A percentile compares a stretch with the other conserved stretches of the same genome.
Conservation (phyloP, 2,888 invertebrate genomes). For the Plagodis dolabraria region DNA sequence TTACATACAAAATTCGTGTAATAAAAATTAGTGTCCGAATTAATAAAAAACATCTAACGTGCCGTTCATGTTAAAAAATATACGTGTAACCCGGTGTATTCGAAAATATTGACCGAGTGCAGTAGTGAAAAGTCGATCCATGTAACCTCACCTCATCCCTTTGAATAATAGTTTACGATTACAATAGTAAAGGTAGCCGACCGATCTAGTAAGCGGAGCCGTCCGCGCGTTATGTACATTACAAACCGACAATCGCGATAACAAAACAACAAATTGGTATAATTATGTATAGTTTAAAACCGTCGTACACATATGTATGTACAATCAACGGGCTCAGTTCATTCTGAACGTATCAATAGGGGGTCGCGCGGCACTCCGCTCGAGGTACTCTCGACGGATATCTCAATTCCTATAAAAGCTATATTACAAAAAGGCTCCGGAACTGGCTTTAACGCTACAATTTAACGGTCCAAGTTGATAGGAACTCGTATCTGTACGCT, state of each 20-base stretch:
- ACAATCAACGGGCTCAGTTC: slow-evolving; percentile 71
- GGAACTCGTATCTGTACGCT: not conserved
- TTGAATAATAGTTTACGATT: slow-evolving; percentile 49
- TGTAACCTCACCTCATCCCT: slow-evolving; percentile 59
- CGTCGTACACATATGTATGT: slow-evolving; percentile 71
- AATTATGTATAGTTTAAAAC: slow-evolving; percentile 72
- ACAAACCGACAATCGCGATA: slow-evolving; percentile 79
- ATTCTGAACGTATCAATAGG: slow-evolving; percentile 70
- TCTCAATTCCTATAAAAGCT: slow-evolving; percentile 71
- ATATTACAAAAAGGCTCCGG: slow-evolving; percentile 48
- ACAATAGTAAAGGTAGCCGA: slow-evolving; percentile 21
- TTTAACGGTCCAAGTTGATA: slow-evolving; percentile 5
- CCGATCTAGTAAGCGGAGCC: slow-evolving; percentile 46
- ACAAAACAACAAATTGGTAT: slow-evolving; percentile 70
- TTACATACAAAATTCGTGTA: slow-evolving; percentile 79
- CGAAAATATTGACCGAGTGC: slow-evolving; percentile 76
- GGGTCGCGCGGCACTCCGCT: slow-evolving; percentile 63
- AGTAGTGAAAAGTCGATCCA: slow-evolving; percentile 70
- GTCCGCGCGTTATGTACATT: slow-evolving; percentile 70
- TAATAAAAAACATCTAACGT: slow-evolving; percentile 72
- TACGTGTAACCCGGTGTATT: slow-evolving; percentile 66
- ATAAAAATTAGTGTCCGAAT: slow-evolving; percentile 74
- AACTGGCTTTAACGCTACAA: slow-evolving; percentile 11
- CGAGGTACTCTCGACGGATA: slow-evolving; percentile 43
- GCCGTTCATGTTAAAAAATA: slow-evolving; percentile 73